Percentiles rank a stretch among this genome's conserved stretches.
Evolutionary conservation across 2,888 invertebrate genomes (phyloP).

Genomic region (Leptinotarsa juncta): DNA sequence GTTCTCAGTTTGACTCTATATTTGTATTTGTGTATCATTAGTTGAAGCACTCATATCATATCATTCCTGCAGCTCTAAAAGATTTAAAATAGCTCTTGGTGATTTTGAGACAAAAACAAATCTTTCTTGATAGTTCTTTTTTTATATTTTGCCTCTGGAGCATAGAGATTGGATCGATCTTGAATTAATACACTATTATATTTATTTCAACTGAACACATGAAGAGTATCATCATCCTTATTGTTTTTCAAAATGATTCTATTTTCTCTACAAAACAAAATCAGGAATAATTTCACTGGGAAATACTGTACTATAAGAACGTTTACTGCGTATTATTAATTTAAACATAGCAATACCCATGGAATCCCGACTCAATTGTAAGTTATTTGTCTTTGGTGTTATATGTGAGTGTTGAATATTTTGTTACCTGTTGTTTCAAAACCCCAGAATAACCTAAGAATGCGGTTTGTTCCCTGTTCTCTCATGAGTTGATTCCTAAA

Average conservation of each 20-base stretch:
- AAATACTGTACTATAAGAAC: conserved; percentile 34
- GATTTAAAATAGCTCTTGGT: too few relatives aligned
- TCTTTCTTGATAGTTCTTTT: too few relatives aligned
- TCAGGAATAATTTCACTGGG: conserved; percentile 20
- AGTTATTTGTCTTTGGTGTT: conserved; percentile 64
- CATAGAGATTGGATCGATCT: too few relatives aligned
- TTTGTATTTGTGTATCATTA: too few relatives aligned
- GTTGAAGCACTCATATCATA: too few relatives aligned
- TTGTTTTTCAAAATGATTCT: not conserved
- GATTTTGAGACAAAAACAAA: too few relatives aligned
- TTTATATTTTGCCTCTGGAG: too few relatives aligned
- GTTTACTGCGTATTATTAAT: conserved; percentile 60
- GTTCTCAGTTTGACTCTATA: too few relatives aligned
- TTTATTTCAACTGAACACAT: too few relatives aligned
- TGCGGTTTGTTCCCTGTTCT: conserved; percentile 32
- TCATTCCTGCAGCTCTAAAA: too few relatives aligned
- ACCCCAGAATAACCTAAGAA: conserved; percentile 38
- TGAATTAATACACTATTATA: too few relatives aligned
- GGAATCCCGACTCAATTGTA: conserved; percentile 63
- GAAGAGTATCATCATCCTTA: too few relatives aligned
- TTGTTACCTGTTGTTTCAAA: conserved; percentile 41
- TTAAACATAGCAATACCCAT: conserved; percentile 61
- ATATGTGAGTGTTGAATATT: conserved; percentile 47
- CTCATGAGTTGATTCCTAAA: not conserved
- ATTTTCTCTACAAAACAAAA: not conserved